Percentiles rank a stretch among this genome's conserved stretches.
These are phyloP conservation scores for Rugalucina vietnamica DNA, from an alignment of 2,888 invertebrate species.

Conservation along the genomic window DNA sequence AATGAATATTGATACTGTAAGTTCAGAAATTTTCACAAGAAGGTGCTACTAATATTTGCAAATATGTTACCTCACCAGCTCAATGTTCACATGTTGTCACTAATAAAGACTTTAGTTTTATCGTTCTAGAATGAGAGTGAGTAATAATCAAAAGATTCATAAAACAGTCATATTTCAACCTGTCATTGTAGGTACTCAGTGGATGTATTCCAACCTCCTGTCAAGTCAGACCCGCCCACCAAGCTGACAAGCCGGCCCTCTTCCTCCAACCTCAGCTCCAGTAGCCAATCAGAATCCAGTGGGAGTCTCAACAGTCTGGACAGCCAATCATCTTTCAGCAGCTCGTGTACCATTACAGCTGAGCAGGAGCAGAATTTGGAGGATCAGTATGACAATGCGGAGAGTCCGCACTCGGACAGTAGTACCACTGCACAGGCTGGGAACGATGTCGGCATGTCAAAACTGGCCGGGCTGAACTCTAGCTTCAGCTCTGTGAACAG, in stretches of 20 bases:
- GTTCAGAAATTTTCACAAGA: too few relatives aligned
- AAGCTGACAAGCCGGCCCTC: conserved; percentile 67
- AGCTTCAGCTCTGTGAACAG: neutral
- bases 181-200: conserved; percentile 83
- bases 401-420: neutral
- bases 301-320: conserved; percentile 78
- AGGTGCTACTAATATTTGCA: too few relatives aligned
- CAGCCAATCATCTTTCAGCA: conserved; percentile 78
- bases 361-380: conserved; percentile 63
- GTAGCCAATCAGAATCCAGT: conserved; percentile 80
- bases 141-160: too few relatives aligned
- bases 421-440: neutral
- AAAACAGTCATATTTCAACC: too few relatives aligned
- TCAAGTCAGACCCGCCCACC: conserved; percentile 66
- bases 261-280: conserved; percentile 71
- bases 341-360: conserved; percentile 78
- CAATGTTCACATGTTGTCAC: too few relatives aligned
- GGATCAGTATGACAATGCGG: neutral
- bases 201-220: conserved; percentile 84
- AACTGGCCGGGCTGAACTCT: neutral
- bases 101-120: too few relatives aligned
- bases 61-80: too few relatives aligned
- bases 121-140: too few relatives aligned
- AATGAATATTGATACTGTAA: too few relatives aligned
- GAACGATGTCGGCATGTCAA: neutral